Evolutionary conservation across 1,140 invertebrate species (phyloP).

Genomic region (Panulirus ornatus): DNA sequence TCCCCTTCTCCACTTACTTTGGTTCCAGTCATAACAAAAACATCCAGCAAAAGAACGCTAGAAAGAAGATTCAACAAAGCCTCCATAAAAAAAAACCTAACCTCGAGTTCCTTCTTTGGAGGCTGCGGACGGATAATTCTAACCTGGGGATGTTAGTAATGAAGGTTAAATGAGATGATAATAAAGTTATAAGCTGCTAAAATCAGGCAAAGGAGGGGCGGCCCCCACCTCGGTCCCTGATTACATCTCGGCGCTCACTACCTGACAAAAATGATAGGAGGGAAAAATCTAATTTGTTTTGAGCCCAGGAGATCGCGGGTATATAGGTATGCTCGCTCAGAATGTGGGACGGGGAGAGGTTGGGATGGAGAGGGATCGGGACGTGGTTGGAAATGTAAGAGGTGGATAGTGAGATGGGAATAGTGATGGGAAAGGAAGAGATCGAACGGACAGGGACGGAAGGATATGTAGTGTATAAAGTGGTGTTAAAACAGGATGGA

Average conservation of each 20-base stretch:
- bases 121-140: too few relatives aligned
- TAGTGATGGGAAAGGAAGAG: neutral
- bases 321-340: too few relatives aligned
- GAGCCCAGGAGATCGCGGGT: too few relatives aligned
- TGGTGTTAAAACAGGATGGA: too few relatives aligned
- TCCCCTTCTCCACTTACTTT: too few relatives aligned
- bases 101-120: too few relatives aligned
- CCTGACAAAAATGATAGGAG: neutral
- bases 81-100: too few relatives aligned
- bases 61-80: too few relatives aligned
- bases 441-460: neutral
- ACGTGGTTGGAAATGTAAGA: neutral
- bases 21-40: too few relatives aligned
- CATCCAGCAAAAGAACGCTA: too few relatives aligned
- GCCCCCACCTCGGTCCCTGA: neutral
- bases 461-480: too few relatives aligned
- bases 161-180: conserved; percentile 16
- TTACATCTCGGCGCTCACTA: neutral
- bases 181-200: neutral
- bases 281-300: conserved; percentile 2
- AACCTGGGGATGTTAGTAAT: neutral
- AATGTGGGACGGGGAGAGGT: too few relatives aligned
- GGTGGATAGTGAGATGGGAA: neutral
- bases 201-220: neutral
- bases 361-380: neutral